phyloP scores from a whole-genome alignment of 2,113 vertebrate species.

The Deroptyus accipitrinus region DNA sequence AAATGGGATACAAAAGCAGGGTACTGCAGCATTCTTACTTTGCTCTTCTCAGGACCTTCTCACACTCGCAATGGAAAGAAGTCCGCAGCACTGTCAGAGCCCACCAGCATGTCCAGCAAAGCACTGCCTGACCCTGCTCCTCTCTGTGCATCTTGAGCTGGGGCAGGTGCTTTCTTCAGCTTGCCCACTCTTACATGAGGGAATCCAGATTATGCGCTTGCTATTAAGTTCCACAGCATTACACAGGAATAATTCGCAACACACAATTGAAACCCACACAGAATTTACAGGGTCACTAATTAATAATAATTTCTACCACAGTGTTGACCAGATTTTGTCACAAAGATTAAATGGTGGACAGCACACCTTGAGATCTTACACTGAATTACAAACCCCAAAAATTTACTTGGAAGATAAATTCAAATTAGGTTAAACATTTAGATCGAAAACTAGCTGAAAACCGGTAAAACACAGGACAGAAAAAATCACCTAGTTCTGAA shows the following conservation, averaged over 20 bases:
- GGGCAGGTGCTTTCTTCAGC: neutral
- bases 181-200: fast-evolving
- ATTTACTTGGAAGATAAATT: neutral
- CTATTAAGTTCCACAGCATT: neutral
- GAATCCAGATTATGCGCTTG: neutral
- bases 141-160: neutral
- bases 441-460: neutral
- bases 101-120: neutral
- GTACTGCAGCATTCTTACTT: neutral
- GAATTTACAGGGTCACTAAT: neutral
- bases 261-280: neutral
- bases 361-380: neutral
- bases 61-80: neutral
- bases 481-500: neutral
- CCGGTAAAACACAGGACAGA: neutral
- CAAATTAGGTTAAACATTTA: neutral
- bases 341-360: neutral
- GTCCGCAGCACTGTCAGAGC: neutral
- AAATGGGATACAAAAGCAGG: neutral
- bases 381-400: neutral
- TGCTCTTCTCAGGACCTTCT: neutral
- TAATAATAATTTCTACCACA: neutral
- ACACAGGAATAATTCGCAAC: neutral
- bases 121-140: neutral
- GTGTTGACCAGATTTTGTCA: neutral